Base-by-base conservation (phyloP, 1,140 invertebrate species). In the Drosophila rhopaloa region DNA sequence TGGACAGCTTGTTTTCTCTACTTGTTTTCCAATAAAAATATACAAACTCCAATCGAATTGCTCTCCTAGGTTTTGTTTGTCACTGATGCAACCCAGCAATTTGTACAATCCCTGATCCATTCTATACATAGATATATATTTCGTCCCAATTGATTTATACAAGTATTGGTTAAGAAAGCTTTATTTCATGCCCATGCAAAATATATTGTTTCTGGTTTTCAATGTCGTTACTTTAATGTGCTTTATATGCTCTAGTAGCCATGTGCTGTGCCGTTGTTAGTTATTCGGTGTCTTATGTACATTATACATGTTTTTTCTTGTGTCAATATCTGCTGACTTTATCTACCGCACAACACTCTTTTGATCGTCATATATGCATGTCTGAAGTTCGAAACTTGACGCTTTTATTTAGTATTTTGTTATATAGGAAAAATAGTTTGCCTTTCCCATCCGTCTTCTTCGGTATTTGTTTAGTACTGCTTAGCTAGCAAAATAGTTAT, bases 281-380 rank as follows among this genome's bases (percentile, higher is more conserved):
- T 66, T 51, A 66, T 43, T 54, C 19, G 43, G 19, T 43, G 14
- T 61, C 40, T 56, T 79, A 62, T 79, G 37, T 79, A 74, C 76
- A 74, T 67, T 62, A 61, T 51, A 77, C 32, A 77, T 66, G 57
- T 35, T 35, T 43, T 40, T 38, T 48, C 19, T 37, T 19, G 62
- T 53, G 35, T 57, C 43, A 37, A 53, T 48, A 53, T 55, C 40
- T 48, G 43, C 54, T 56, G 41, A 47, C 16, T 76, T 57, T 58
- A 35, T 63, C 43, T 82, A 75, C 46, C 63, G 62, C 79, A 82
- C 80, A 82, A 78, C 70, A 82, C 70, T 47, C 58, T 76, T 68
- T 76, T 84, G 81, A 84, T 84, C 81, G 81, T 84, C 81, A 68
- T 78, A 62, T 66, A 70, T 78, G 79, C 79, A 65, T 82, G 50